Conservation (phyloP, 2,113 vertebrate genomes). For the Charadrius vociferus region DNA sequence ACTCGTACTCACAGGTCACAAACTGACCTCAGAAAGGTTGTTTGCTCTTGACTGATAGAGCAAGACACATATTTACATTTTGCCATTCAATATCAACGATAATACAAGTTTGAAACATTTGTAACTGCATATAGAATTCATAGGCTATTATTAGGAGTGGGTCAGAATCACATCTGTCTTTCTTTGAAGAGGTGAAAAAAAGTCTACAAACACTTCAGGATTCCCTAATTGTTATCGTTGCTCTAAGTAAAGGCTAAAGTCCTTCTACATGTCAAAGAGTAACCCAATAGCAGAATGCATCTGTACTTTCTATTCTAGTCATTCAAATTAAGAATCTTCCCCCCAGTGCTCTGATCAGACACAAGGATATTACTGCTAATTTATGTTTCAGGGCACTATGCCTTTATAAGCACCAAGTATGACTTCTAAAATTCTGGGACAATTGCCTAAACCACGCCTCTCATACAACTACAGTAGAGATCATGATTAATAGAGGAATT, state of each 20-base stretch:
- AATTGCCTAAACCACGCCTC: neutral
- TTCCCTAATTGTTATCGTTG: neutral
- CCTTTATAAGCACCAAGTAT: neutral
- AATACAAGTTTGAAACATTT: neutral
- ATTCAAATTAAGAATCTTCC: neutral
- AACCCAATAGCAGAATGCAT: neutral
- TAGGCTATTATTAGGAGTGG: neutral
- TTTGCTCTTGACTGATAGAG: neutral
- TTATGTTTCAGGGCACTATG: neutral
- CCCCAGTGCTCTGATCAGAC: accelerated
- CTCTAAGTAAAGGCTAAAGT: neutral
- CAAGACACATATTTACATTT: neutral
- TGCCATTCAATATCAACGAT: neutral
- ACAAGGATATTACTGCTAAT: neutral
- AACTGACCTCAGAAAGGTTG: neutral
- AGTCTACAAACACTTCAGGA: neutral
- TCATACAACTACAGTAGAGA: neutral
- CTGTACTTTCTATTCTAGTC: neutral
- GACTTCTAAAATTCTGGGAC: neutral
- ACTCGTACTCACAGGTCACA: neutral
- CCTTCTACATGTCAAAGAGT: neutral
- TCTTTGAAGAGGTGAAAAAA: neutral
- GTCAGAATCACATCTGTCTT: neutral
- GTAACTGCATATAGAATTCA: neutral
- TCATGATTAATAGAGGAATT: neutral